Conservation (phyloP, 2,888 invertebrate genomes). For the Scelioninae gen. 2 region DNA sequence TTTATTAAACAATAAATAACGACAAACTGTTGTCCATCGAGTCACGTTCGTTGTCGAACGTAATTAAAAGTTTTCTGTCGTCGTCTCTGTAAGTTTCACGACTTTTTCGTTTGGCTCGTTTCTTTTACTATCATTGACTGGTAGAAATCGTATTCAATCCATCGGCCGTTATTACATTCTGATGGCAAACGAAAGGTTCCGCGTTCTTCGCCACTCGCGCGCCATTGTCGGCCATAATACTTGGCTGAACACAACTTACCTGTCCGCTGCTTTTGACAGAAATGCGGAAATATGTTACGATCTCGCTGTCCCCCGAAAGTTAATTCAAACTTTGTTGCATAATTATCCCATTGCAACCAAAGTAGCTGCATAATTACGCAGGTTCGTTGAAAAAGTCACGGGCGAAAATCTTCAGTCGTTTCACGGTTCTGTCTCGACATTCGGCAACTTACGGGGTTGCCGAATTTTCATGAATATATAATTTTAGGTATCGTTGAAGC, state of each 20-base stretch:
- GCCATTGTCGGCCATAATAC: constrained; percentile 17
- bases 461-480: no score
- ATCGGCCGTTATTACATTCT: constrained; percentile 2
- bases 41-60: no score
- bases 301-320: constrained; percentile 6
- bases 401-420: background rate
- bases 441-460: no score
- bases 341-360: constrained; percentile 24
- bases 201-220: constrained; percentile 25
- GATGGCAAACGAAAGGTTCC: constrained; percentile 23
- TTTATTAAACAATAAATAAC: no score
- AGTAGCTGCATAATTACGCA: constrained; percentile 18
- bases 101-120: no score
- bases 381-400: background rate
- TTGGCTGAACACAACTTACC: constrained; percentile 49
- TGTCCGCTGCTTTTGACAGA: constrained; percentile 35
- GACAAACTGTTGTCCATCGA: no score
- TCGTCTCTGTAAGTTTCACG: no score
- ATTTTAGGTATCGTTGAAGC: no score
- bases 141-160: no score
- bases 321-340: constrained; percentile 38
- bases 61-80: no score
- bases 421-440: no score
- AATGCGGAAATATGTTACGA: constrained; percentile 21
- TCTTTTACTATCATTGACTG: no score